Evolutionary conservation across 2,888 invertebrate genomes (phyloP), one percentile per base, ranked within the genome.

Genomic region (Troglohyphantes excavatus): DNA sequence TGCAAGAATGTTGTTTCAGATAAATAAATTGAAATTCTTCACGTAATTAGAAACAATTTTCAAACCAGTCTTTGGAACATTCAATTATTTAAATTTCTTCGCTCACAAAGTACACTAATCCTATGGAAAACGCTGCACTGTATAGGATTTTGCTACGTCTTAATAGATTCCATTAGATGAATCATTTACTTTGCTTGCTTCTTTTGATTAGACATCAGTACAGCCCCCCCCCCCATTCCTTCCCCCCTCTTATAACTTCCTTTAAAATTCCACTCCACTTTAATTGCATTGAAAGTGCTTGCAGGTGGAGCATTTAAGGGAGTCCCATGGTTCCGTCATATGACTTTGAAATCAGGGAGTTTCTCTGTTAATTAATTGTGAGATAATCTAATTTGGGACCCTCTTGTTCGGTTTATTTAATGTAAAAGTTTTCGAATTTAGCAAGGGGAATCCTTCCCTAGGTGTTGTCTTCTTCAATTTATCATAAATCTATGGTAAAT

Each of bases 151-250:
- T 26, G 11, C 13, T 13, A 43, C 46, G 21, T 6, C 59, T 73
- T 53, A 73, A 73, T 73, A 73, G 53, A 53, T 26, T 43, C 73
- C 46, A 73, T 73, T 73, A 73, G 46, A 11, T n/a, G 59, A 53
- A n/a, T 27, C 53, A 73, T 59, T 73, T 73, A 26, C 23, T 39
- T 21, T n/a, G 13, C 39, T 70, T 73, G 21, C 73, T 73, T 46
- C 46, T 23, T 21, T 73, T 73, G n/a, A 53, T 53, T 53, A 53
- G 9, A 33, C 9, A 33, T 33, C 33, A 9, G 9, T 9, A 33
- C 3, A n/a, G 53, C 53, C 2, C 33, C 21, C 29, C 19, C 39
- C 39, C 27, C 26, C 26, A 21, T 67, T 26, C 21, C 21, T 67
- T 67, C 65, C 9, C 11, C n/a, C 11, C 39, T 17, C 29, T 70